phyloP scores from a whole-genome alignment of 2,113 vertebrate species.

The Sprattus sprattus region DNA sequence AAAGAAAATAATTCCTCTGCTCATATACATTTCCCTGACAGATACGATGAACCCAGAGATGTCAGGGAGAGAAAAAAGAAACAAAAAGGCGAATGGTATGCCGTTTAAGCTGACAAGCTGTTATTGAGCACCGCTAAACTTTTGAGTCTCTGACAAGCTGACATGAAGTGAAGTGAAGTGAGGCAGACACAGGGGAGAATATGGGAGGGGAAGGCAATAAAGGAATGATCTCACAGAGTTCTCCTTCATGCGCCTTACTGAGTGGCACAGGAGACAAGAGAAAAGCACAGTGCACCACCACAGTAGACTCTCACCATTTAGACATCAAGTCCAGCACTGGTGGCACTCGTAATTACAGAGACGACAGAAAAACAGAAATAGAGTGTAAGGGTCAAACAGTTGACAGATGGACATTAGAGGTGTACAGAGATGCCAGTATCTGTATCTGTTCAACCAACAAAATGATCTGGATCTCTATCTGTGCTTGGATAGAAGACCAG shows the following conservation, averaged over 20 bases:
- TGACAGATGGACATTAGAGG: neutral
- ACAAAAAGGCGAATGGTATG: constrained; percentile 19
- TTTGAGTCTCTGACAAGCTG: constrained; percentile 23
- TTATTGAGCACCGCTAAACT: constrained; percentile 53
- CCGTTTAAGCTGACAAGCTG: constrained; percentile 47
- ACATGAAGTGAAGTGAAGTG: constrained; percentile 19
- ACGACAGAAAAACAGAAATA: neutral
- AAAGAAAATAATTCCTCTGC: neutral
- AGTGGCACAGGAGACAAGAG: neutral
- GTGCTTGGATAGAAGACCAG: no score
- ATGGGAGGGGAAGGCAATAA: neutral
- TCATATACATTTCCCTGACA: neutral
- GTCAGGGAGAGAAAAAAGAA: neutral
- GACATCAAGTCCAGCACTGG: neutral
- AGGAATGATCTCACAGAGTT: neutral
- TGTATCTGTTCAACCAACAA: no score
- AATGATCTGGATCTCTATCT: no score
- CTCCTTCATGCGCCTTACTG: no score
- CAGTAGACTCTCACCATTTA: neutral
- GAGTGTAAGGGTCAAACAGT: neutral
- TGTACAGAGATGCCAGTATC: no score
- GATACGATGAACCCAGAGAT: neutral
- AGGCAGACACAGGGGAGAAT: neutral
- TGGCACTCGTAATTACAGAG: neutral
- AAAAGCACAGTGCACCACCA: neutral